phyloP scores from a whole-genome alignment of 2,113 vertebrate genomes.

The Stictonetta naevosa region DNA sequence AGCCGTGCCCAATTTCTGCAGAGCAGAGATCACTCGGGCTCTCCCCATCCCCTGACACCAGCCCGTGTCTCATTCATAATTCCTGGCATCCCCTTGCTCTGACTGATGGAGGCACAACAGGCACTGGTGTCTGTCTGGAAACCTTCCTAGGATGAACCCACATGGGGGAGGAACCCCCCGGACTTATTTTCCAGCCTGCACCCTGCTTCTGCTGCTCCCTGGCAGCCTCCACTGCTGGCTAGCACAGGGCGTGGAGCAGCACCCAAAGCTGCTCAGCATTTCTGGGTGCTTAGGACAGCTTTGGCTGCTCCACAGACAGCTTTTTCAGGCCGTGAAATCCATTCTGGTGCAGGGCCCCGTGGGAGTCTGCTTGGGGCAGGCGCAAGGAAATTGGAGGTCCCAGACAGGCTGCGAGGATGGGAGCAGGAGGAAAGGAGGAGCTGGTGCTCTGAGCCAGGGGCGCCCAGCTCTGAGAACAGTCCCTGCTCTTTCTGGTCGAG shows the following conservation, averaged over 20 bases:
- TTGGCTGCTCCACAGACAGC: not conserved
- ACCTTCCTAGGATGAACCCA: not conserved
- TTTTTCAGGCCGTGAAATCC: not conserved
- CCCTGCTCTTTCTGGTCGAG: not conserved
- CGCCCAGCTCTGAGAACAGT: not conserved
- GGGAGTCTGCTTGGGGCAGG: not conserved
- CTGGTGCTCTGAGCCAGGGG: not conserved
- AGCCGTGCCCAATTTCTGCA: not conserved
- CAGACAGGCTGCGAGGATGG: not conserved
- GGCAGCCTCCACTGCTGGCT: not conserved
- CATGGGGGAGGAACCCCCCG: not conserved
- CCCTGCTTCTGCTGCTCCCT: not conserved
- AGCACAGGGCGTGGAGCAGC: too few relatives aligned
- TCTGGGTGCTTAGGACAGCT: not conserved
- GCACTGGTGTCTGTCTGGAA: not conserved
- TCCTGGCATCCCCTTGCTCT: not conserved
- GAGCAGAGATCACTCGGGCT: not conserved
- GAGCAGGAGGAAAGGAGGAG: not conserved
- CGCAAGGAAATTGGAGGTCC: not conserved
- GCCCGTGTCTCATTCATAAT: not conserved
- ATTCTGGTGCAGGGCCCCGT: not conserved
- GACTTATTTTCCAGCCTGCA: not conserved
- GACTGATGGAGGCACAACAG: not conserved
- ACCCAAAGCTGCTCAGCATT: not conserved
- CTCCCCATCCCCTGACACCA: not conserved